These are phyloP conservation scores for Silurus asotus DNA, from an alignment of 2,113 vertebrate genomes.

Conservation along the genomic window DNA sequence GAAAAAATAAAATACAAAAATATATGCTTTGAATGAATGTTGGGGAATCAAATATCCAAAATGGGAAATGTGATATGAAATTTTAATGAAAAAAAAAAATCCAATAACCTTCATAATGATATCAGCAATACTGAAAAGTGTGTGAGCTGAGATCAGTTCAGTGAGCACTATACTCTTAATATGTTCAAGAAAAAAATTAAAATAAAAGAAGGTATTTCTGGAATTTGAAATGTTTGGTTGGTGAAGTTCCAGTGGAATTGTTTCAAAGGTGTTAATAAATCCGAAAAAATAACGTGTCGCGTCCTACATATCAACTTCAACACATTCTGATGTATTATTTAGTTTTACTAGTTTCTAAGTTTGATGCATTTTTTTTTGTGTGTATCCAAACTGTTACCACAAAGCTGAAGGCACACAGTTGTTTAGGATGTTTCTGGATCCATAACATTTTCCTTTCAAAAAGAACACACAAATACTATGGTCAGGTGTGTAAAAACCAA, in stretches of 20 bases:
- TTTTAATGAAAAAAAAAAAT: background rate
- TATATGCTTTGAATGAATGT: background rate
- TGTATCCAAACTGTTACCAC: too few relatives aligned
- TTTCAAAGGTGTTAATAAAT: conserved; percentile 72
- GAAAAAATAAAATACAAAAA: background rate
- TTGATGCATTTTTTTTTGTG: too few relatives aligned
- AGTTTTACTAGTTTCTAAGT: too few relatives aligned
- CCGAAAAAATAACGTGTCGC: conserved; percentile 58
- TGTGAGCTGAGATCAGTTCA: conserved; percentile 12
- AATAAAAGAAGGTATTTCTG: conserved; percentile 59
- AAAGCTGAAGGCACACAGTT: too few relatives aligned
- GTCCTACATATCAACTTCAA: conserved; percentile 14
- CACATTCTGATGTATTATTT: background rate
- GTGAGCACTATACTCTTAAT: conserved; percentile 47
- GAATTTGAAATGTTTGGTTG: conserved; percentile 49
- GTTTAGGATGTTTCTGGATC: too few relatives aligned
- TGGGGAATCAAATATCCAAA: background rate
- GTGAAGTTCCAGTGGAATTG: conserved; percentile 56
- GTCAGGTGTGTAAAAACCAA: too few relatives aligned
- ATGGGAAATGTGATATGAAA: too few relatives aligned
- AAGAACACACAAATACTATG: too few relatives aligned
- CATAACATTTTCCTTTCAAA: too few relatives aligned
- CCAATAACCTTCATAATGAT: background rate
- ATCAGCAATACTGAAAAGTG: conserved; percentile 4
- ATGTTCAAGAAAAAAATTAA: conserved; percentile 27